Conservation (phyloP, 2,888 invertebrate species). For the Thereva nobilitata region DNA sequence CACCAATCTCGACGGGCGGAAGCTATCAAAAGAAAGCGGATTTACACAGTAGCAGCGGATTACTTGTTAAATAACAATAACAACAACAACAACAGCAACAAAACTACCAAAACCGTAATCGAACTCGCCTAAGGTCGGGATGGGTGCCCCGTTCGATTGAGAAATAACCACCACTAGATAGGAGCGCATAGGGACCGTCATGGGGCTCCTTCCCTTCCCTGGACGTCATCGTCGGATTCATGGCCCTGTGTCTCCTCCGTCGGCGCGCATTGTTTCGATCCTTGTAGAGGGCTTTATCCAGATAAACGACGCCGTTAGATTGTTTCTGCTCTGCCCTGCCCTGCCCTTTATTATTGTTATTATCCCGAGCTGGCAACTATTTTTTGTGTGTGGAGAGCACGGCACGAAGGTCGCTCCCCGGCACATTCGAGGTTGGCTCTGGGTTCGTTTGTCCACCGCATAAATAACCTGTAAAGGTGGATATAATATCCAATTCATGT, state of each 20-base stretch:
- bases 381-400: conserved; percentile 16
- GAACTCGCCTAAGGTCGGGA: too few relatives aligned
- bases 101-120: too few relatives aligned
- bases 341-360: conserved; percentile 28
- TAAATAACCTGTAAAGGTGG: conserved; percentile 20
- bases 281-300: conserved; percentile 27
- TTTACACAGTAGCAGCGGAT: too few relatives aligned
- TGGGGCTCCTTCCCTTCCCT: too few relatives aligned
- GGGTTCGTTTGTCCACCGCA: neutral
- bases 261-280: conserved; percentile 18
- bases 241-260: neutral
- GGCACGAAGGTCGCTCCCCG: neutral
- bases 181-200: too few relatives aligned
- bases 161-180: too few relatives aligned
- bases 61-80: too few relatives aligned
- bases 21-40: too few relatives aligned
- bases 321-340: conserved; percentile 27
- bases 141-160: too few relatives aligned
- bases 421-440: neutral
- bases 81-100: too few relatives aligned
- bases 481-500: conserved; percentile 26
- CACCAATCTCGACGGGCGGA: too few relatives aligned
- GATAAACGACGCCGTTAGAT: conserved; percentile 22
- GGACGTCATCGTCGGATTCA: neutral
- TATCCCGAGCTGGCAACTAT: conserved; percentile 25